These are phyloP conservation scores for Circaetus gallicus DNA, from an alignment of 2,113 vertebrate species.

Conservation along the genomic window DNA sequence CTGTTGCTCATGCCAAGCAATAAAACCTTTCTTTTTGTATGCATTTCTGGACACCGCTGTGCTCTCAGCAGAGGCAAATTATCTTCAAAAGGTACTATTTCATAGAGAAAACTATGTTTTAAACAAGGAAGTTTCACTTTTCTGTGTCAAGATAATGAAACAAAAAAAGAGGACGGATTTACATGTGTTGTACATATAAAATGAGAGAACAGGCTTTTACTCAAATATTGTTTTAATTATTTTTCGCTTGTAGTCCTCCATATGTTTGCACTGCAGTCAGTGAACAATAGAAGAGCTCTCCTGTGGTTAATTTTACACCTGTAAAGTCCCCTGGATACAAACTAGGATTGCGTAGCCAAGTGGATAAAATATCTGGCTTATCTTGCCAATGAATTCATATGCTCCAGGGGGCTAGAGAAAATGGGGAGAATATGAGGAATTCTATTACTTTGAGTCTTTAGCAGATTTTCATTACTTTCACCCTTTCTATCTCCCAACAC, in stretches of 20 bases:
- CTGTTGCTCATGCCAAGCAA: slow-evolving; percentile 23
- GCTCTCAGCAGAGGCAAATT: neutral
- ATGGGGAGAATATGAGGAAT: slow-evolving; percentile 18
- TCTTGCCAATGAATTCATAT: slow-evolving; percentile 35
- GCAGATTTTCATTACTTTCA: slow-evolving; percentile 41
- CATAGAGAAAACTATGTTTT: neutral
- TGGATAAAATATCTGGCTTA: slow-evolving; percentile 42
- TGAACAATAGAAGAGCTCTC: slow-evolving; percentile 65
- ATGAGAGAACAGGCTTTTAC: slow-evolving; percentile 19
- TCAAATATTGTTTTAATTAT: slow-evolving; percentile 44
- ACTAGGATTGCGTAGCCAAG: slow-evolving; percentile 27
- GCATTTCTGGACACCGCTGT: neutral
- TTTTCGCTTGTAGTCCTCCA: slow-evolving; percentile 49
- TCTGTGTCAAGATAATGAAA: neutral
- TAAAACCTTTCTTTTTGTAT: neutral
- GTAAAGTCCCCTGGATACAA: slow-evolving; percentile 48
- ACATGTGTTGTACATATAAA: neutral
- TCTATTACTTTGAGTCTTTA: slow-evolving; percentile 25
- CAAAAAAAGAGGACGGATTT: neutral
- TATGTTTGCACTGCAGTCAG: slow-evolving; percentile 63
- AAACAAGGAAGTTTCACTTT: neutral
- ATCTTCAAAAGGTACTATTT: neutral
- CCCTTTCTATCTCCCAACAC: neutral
- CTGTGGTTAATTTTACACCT: slow-evolving; percentile 63
- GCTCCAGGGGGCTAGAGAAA: slow-evolving; percentile 23